A percentile compares a stretch with the other conserved stretches of the same genome.
These are phyloP conservation scores for Eclectus roratus DNA, from an alignment of 2,113 vertebrate genomes.

Conservation along the genomic window DNA sequence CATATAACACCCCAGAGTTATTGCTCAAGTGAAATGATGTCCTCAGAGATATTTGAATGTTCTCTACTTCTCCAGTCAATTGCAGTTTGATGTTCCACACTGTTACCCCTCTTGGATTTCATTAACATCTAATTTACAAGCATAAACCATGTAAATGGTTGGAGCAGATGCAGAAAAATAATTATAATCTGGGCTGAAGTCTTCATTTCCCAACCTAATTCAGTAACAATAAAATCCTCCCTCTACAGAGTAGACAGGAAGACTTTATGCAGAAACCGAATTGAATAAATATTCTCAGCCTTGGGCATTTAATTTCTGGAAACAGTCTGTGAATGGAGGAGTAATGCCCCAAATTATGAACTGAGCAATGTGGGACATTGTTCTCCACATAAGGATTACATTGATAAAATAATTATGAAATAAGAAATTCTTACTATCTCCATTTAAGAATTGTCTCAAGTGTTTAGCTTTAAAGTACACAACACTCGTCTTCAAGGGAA, in stretches of 20 bases:
- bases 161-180: constrained; percentile 69
- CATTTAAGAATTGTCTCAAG: not conserved
- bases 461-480: not conserved
- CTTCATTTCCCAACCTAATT: constrained; percentile 53
- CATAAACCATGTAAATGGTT: constrained; percentile 62
- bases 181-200: constrained; percentile 69
- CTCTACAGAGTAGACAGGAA: constrained; percentile 11
- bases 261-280: not conserved
- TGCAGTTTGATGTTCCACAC: constrained; percentile 66
- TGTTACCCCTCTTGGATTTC: constrained; percentile 69
- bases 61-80: constrained; percentile 48
- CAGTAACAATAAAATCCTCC: constrained; percentile 50
- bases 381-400: not conserved
- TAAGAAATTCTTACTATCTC: not conserved
- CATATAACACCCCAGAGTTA: not conserved
- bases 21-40: not conserved
- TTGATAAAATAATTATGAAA: not conserved
- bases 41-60: constrained; percentile 36
- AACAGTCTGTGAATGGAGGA: not conserved
- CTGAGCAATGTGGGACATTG: not conserved
- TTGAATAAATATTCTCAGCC: not conserved
- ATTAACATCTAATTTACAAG: constrained; percentile 74
- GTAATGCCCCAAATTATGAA: not conserved
- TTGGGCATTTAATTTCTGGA: not conserved
- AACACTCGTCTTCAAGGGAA: not conserved